phyloP scores from a whole-genome alignment of 2,113 vertebrate species.

The Cheirogaleus medius region DNA sequence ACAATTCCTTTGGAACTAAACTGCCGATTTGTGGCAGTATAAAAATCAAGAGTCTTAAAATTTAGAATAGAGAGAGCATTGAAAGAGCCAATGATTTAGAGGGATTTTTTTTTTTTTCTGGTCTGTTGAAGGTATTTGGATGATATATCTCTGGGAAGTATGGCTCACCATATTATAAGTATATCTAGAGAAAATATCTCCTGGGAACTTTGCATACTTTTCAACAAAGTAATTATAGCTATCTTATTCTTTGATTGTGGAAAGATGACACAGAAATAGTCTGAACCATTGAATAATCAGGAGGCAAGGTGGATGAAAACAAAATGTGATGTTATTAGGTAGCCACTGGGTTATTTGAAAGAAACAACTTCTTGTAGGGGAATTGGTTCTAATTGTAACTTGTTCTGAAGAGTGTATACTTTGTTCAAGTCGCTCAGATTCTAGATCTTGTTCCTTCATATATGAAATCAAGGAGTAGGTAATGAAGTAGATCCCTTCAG shows the following conservation, averaged over 20 bases:
- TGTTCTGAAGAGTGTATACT: background rate
- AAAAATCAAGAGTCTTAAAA: background rate
- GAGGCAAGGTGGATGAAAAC: background rate
- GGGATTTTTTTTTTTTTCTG: background rate
- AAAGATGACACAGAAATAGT: background rate
- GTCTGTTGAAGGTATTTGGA: background rate
- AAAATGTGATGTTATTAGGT: background rate
- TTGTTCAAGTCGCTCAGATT: background rate
- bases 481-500: background rate
- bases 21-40: background rate
- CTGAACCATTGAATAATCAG: background rate
- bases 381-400: background rate
- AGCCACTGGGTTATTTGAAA: background rate
- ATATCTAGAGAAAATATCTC: background rate
- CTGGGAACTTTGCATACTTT: background rate
- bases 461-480: background rate
- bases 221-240: background rate
- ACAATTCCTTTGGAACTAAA: background rate
- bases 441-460: background rate
- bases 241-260: background rate
- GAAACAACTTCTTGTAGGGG: background rate
- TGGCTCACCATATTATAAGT: background rate
- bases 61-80: background rate
- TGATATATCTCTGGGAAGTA: background rate
- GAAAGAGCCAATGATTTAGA: background rate